These are phyloP conservation scores for Bubo bubo DNA, from an alignment of 2,113 vertebrate genomes.

Conservation along the genomic window DNA sequence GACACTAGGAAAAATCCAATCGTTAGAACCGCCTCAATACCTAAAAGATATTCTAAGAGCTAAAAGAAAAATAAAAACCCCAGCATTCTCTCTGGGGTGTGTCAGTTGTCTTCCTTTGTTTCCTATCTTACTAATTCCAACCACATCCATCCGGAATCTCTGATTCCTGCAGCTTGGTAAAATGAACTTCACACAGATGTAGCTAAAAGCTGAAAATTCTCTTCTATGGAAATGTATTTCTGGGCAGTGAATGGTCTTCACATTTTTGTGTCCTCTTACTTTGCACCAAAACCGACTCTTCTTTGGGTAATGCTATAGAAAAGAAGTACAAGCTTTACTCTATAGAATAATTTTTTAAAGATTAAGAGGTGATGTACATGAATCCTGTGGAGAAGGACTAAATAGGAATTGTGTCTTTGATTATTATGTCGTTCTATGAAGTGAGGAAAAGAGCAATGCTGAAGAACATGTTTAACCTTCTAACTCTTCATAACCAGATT, in stretches of 20 bases:
- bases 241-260: background rate
- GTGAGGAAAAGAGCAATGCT: background rate
- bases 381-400: background rate
- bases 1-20: background rate
- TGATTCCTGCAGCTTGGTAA: background rate
- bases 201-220: background rate
- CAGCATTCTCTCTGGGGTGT: background rate
- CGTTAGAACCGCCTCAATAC: accelerated
- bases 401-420: background rate
- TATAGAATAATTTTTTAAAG: background rate
- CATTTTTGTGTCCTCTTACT: background rate
- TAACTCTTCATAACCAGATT: background rate
- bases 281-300: background rate
- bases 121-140: background rate
- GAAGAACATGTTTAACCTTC: accelerated
- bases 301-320: background rate
- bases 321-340: background rate
- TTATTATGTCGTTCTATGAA: background rate
- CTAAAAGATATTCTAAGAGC: background rate
- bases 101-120: background rate
- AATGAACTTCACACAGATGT: background rate
- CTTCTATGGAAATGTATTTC: background rate
- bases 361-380: background rate
- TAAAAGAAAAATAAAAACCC: background rate
- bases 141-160: background rate